These are phyloP conservation scores for Himalopsyche tibetana DNA, from an alignment of 2,888 invertebrate species.

Conservation along the genomic window DNA sequence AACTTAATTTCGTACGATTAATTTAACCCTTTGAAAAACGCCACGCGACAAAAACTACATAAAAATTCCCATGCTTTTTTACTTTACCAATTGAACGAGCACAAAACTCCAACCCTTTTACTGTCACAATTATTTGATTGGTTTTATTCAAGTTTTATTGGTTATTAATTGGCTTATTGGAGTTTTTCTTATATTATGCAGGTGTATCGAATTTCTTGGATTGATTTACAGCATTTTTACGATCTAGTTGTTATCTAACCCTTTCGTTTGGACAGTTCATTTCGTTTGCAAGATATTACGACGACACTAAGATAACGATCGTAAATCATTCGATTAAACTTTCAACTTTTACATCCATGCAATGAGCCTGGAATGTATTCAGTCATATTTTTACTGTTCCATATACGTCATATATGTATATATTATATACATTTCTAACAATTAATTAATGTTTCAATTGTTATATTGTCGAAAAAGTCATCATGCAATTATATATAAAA, in stretches of 20 bases:
- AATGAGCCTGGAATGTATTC: not conserved
- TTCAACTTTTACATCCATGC: conserved; percentile 20
- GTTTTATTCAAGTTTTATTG: conserved; percentile 63
- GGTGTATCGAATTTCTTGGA: conserved; percentile 63
- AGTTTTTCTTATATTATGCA: conserved; percentile 57
- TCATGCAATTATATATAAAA: no score
- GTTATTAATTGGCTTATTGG: conserved; percentile 55
- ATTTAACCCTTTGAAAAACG: conserved; percentile 63
- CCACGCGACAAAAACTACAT: conserved; percentile 21
- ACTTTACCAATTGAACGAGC: conserved; percentile 50
- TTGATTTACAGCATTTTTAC: conserved; percentile 58
- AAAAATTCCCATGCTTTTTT: conserved; percentile 53
- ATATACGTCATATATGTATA: no score
- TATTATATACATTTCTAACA: no score
- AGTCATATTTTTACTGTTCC: not conserved
- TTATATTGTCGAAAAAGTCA: no score
- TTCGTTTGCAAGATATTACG: conserved; percentile 19
- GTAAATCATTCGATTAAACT: conserved; percentile 46
- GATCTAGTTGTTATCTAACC: conserved; percentile 49
- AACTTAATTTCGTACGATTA: conserved; percentile 64
- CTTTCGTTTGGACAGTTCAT: conserved; percentile 45
- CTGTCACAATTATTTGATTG: conserved; percentile 53
- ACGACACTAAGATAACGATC: conserved; percentile 19
- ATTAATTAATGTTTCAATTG: no score
- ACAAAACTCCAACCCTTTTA: conserved; percentile 51